phyloP scores from a whole-genome alignment of 1,140 invertebrate genomes.

The Onthophagus taurus region DNA sequence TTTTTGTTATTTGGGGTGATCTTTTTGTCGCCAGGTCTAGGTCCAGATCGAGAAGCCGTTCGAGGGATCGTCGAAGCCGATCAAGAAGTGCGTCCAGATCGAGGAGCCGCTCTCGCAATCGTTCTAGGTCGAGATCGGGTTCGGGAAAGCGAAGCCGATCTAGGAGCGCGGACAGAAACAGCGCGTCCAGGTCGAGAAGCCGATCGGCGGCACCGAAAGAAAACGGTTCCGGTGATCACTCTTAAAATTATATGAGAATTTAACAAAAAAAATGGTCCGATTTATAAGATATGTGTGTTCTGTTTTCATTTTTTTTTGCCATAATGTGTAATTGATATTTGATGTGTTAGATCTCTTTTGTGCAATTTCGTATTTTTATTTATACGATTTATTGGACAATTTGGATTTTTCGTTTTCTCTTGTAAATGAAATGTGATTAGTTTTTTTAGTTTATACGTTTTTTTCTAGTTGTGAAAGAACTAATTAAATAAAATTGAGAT shows the following conservation, averaged over 20 bases:
- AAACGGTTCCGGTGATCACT: constrained; percentile 18
- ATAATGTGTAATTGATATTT: no score
- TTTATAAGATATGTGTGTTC: neutral
- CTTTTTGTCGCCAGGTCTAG: constrained; percentile 37
- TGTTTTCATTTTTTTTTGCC: no score
- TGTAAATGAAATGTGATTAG: no score
- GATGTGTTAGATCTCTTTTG: no score
- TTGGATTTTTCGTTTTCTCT: no score
- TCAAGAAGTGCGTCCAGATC: constrained; percentile 37
- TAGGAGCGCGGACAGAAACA: constrained; percentile 22
- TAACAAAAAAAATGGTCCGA: neutral
- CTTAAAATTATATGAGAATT: constrained; percentile 1
- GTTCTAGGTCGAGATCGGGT: constrained; percentile 32
- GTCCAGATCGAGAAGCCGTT: constrained; percentile 41
- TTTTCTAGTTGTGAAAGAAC: no score
- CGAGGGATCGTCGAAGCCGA: constrained; percentile 33
- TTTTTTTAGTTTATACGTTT: no score
- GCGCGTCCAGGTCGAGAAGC: constrained; percentile 29
- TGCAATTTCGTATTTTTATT: no score
- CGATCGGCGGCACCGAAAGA: constrained; percentile 30
- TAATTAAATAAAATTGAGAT: no score
- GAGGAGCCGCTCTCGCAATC: constrained; percentile 34
- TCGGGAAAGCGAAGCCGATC: constrained; percentile 33
- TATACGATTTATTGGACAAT: no score
- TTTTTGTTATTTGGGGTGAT: neutral